Percentiles rank a stretch among this genome's conserved stretches.
These are phyloP conservation scores for Pseudorhiza aurosa DNA, from an alignment of 30 jellyfish, hydroid and myxozoan genomes.

Conservation along the genomic window DNA sequence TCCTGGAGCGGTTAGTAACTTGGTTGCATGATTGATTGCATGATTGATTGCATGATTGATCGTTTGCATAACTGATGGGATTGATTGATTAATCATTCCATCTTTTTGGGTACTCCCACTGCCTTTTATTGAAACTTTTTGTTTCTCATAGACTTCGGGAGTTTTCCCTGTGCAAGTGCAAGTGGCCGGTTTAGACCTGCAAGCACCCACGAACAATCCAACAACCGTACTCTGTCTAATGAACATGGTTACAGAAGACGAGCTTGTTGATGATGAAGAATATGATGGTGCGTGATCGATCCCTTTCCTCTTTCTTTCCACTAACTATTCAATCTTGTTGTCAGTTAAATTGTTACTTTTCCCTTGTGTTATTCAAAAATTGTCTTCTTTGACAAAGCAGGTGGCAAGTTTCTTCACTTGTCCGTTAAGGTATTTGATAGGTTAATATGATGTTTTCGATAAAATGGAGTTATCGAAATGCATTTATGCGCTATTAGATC, in stretches of 20 bases:
- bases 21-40: neutral
- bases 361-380: neutral
- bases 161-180: conserved; percentile 77
- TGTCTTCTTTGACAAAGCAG: neutral
- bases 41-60: neutral
- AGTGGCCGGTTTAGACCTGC: conserved; percentile 92
- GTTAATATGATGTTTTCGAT: too few relatives aligned
- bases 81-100: neutral
- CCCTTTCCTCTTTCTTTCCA: neutral
- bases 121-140: too few relatives aligned
- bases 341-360: neutral
- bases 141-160: conserved; percentile 50
- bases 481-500: too few relatives aligned
- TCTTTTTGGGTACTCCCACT: neutral
- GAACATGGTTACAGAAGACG: conserved; percentile 94
- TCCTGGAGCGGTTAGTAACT: conserved; percentile 89
- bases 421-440: neutral
- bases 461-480: too few relatives aligned
- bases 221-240: conserved; percentile 90
- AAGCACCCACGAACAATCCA: conserved; percentile 64
- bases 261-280: conserved; percentile 93
- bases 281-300: conserved; percentile 82
- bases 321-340: neutral
- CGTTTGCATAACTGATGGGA: neutral
- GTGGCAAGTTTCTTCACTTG: neutral